These are phyloP conservation scores for Oreochromis aureus DNA, from an alignment of 2,113 vertebrate genomes.

Conservation along the genomic window DNA sequence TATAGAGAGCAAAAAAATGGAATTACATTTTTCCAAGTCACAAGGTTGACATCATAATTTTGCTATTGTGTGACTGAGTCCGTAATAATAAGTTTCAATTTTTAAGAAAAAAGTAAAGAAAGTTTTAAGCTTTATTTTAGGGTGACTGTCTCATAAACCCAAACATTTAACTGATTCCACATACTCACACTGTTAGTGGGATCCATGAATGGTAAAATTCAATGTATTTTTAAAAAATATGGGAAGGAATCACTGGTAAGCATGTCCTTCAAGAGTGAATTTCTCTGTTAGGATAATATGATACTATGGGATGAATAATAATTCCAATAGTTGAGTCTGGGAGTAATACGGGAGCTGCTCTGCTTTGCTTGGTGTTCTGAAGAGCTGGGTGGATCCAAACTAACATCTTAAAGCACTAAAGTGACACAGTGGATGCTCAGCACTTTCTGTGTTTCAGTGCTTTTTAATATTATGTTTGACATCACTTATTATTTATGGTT, in stretches of 20 bases:
- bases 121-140: background rate
- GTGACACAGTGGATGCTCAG: background rate
- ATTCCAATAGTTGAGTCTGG: background rate
- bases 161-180: background rate
- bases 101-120: background rate
- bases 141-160: background rate
- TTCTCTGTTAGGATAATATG: background rate
- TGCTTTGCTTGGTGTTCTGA: background rate
- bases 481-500: background rate
- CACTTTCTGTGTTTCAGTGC: background rate
- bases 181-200: background rate
- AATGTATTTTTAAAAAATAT: background rate
- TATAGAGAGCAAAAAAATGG: background rate
- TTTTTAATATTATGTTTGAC: background rate
- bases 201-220: background rate
- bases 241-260: background rate
- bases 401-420: background rate
- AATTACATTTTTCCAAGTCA: background rate
- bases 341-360: background rate
- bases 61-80: fast-evolving
- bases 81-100: background rate
- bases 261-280: background rate
- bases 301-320: background rate
- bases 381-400: background rate
- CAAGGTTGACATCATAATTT: background rate